Base-by-base conservation (phyloP, 1,140 invertebrate genomes). In the Pomacea maculata region DNA sequence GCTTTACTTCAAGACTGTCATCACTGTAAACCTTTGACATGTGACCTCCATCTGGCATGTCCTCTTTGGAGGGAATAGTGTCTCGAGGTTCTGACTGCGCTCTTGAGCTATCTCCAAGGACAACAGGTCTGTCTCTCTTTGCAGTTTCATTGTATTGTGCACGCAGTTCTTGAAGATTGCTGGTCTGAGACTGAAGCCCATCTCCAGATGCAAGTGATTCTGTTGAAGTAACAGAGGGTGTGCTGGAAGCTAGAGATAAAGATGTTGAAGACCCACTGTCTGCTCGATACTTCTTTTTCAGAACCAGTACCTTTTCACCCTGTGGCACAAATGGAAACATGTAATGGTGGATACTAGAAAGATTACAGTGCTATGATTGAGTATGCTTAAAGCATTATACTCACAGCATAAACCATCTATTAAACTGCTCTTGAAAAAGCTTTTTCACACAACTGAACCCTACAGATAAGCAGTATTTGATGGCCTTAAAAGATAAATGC, bases 301-400 rank as follows among this genome's bases (percentile, higher is more conserved):
- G 80, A 11, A 86, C 86, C 64, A 87, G 71, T 75, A 87, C 81
- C 75, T 87, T 87, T 57, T 86, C 86, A 55, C 84, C 85, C 84
- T 85, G 67, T 11, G 79, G 79, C 8, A 65, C 70, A 64, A 83
- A 21, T 21, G 68, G 63, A 10, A 68, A 4, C 34, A 45, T 45
- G 34, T 45, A 45, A 45, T 45, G 34, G 6, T 45, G 34, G 34
- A 45, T 45, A 45, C 34, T 45, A 45, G 34, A 45, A 45, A 45
- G 34, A 45, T 45, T 45, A 45, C 34, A 45, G 34, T 45, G 34
- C 34, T 45, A 45, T 4, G 6, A 45, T 1, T 4, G 34, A 45
- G 34, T 45, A 6, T 45, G 34, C 34, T 45, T 45, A 45, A 6
- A 45, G 34, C 34, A 45, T 45, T 45, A 6, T 45, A 6, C 34